phyloP scores from a whole-genome alignment of 2,888 invertebrate genomes.

The Lasioglossum calceatum region DNA sequence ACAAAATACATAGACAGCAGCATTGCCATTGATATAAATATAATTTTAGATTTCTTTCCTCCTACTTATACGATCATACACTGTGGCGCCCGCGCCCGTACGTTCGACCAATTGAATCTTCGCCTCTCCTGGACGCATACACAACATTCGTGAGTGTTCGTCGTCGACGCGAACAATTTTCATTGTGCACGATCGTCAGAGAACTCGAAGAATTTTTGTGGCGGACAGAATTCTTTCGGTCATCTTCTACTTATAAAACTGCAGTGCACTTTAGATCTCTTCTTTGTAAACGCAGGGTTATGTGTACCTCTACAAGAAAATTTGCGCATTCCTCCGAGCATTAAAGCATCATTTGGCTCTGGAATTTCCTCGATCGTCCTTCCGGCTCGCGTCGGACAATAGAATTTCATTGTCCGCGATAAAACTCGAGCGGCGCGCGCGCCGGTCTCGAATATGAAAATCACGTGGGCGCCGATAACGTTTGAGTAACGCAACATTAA shows the following conservation, averaged over 20 bases:
- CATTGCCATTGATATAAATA: no score
- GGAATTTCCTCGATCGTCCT: neutral
- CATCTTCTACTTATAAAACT: neutral
- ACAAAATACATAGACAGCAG: no score
- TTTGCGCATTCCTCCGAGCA: neutral
- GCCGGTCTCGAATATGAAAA: constrained; percentile 11
- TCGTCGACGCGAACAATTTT: neutral
- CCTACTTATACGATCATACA: no score
- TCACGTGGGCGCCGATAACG: constrained; percentile 22
- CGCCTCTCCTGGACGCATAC: neutral
- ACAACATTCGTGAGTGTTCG: neutral
- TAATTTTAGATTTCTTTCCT: no score
- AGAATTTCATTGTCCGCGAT: constrained; percentile 7
- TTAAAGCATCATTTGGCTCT: neutral
- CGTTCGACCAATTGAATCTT: neutral
- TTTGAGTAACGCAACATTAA: constrained; percentile 35
- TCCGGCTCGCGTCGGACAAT: neutral
- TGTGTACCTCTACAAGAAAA: no score
- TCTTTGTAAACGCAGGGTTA: neutral
- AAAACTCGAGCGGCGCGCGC: neutral
- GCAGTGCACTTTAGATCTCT: neutral
- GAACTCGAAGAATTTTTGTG: no score
- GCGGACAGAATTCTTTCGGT: neutral
- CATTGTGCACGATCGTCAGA: no score
- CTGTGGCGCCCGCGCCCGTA: constrained; percentile 8